A percentile compares a stretch with the other conserved stretches of the same genome.
phyloP scores from a whole-genome alignment of 2,888 invertebrate species.

The Hybos culiciformis region DNA sequence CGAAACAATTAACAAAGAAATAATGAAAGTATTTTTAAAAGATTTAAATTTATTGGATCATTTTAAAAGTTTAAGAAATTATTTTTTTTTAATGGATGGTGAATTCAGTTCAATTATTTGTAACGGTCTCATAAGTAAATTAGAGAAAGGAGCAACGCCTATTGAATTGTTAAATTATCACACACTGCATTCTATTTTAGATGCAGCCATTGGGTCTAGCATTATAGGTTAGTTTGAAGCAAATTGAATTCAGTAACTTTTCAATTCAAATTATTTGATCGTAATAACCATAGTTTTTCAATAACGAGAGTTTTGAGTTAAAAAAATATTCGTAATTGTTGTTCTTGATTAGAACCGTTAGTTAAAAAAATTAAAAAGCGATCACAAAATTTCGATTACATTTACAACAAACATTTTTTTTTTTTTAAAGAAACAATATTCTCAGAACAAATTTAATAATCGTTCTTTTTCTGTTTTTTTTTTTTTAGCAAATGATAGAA shows the following conservation, averaged over 20 bases:
- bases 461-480: too few relatives aligned
- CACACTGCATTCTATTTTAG: slow-evolving; percentile 52
- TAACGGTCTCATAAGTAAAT: slow-evolving; percentile 49
- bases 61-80: slow-evolving; percentile 58
- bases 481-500: slow-evolving; percentile 41
- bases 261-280: background rate
- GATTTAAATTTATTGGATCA: slow-evolving; percentile 49
- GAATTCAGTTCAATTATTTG: slow-evolving; percentile 63
- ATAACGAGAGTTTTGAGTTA: background rate
- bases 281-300: background rate
- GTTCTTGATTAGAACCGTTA: slow-evolving; percentile 1
- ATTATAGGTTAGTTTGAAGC: slow-evolving; percentile 40
- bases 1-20: slow-evolving; percentile 55
- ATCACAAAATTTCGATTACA: background rate
- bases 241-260: background rate
- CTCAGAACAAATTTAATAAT: too few relatives aligned
- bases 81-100: slow-evolving; percentile 66
- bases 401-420: background rate
- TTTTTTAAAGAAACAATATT: too few relatives aligned
- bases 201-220: slow-evolving; percentile 54
- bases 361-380: slow-evolving; percentile 1
- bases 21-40: slow-evolving; percentile 53
- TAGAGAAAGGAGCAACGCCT: slow-evolving; percentile 51
- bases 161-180: slow-evolving; percentile 54
- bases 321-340: slow-evolving; percentile 7